Percentiles rank a stretch among this genome's conserved stretches.
Evolutionary conservation across 2,797 vertebrate species (phyloP).

Genomic region (Acestrorhynchus altus): DNA sequence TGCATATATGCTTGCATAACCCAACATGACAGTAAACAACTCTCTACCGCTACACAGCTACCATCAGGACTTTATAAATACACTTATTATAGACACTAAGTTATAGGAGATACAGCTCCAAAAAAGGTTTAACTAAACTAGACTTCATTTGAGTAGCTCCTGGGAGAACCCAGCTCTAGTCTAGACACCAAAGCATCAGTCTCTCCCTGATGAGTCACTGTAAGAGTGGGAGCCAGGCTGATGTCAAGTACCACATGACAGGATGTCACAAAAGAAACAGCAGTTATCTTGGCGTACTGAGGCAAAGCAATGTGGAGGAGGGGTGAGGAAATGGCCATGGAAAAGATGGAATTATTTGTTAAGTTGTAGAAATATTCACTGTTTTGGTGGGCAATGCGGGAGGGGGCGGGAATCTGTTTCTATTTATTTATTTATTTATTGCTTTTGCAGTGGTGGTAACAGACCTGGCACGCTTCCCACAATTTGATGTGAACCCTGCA

Average conservation of each 20-base stretch:
- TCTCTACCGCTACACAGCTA: slow-evolving; percentile 33
- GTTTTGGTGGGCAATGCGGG: slow-evolving; percentile 7
- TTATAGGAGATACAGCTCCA: slow-evolving; percentile 38
- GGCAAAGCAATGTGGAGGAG: slow-evolving; percentile 18
- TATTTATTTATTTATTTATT: neutral
- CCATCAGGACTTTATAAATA: slow-evolving; percentile 47
- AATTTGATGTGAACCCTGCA: slow-evolving; percentile 2
- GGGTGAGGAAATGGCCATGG: slow-evolving; percentile 39
- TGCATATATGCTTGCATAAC: slow-evolving; percentile 48
- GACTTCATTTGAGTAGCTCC: slow-evolving; percentile 48
- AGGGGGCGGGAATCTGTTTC: too few species aligned
- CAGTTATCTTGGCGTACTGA: slow-evolving; percentile 40
- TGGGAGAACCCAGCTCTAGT: slow-evolving; percentile 37
- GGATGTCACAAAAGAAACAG: slow-evolving; percentile 25
- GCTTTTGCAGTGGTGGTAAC: neutral
- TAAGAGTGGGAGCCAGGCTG: slow-evolving; percentile 12
- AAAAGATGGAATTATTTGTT: slow-evolving; percentile 37
- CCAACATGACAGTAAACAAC: slow-evolving; percentile 50
- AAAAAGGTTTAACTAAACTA: slow-evolving; percentile 46
- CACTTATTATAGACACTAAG: slow-evolving; percentile 43
- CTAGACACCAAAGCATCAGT: slow-evolving; percentile 39
- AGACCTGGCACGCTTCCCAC: neutral
- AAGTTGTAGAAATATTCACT: slow-evolving; percentile 34
- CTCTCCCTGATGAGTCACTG: slow-evolving; percentile 36
- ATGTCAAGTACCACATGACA: slow-evolving; percentile 42